phyloP scores from a whole-genome alignment of 2,888 invertebrate genomes.

The Chydorus sphaericus region DNA sequence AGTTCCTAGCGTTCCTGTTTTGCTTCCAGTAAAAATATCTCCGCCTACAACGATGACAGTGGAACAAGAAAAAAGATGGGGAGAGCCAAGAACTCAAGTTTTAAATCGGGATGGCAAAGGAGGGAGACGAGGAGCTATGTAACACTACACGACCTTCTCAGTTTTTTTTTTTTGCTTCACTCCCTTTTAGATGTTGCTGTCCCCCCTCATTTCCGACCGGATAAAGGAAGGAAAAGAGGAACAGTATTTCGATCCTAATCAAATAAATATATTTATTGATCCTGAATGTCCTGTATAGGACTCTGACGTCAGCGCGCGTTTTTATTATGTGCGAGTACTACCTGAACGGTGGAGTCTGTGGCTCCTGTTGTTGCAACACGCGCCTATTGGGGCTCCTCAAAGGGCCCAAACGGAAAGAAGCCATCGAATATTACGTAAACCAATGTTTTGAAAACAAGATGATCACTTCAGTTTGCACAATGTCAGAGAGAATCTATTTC shows the following conservation, averaged over 20 bases:
- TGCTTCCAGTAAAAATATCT: too few relatives aligned
- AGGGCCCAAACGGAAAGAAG: slow-evolving; percentile 1
- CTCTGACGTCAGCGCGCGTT: neutral
- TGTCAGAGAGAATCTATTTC: neutral
- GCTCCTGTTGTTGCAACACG: neutral
- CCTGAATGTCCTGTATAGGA: neutral
- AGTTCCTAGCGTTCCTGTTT: too few relatives aligned
- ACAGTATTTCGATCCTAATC: neutral
- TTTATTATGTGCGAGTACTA: too few relatives aligned
- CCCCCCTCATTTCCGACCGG: neutral
- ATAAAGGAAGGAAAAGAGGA: neutral
- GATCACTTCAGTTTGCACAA: neutral
- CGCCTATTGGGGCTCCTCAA: slow-evolving; percentile 1
- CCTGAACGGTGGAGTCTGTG: neutral
- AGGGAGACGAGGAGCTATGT: too few relatives aligned
- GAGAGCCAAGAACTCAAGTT: neutral
- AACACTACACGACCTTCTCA: too few relatives aligned
- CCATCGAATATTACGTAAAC: neutral
- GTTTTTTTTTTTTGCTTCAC: neutral
- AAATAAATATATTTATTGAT: neutral
- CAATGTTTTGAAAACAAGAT: neutral
- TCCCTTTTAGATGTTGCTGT: too few relatives aligned
- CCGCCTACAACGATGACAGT: too few relatives aligned
- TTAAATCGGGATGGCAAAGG: slow-evolving; percentile 1
- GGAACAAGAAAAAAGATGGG: too few relatives aligned